Percentiles rank a stretch among this genome's conserved stretches.
Evolutionary conservation across 1,140 invertebrate genomes (phyloP).

Genomic region (Drosophila kanapiae): DNA sequence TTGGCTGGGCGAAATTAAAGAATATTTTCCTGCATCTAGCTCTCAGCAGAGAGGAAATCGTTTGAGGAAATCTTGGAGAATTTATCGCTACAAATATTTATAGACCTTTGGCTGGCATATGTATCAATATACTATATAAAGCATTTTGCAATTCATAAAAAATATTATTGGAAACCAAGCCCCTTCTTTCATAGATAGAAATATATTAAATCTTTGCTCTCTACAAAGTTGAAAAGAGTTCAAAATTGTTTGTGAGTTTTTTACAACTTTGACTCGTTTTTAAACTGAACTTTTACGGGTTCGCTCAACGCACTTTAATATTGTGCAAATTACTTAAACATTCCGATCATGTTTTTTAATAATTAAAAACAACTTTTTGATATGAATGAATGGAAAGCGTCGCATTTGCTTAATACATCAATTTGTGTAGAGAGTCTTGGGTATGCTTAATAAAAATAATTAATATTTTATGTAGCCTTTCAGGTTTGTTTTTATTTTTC

Average conservation of each 20-base stretch:
- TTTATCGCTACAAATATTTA: constrained; percentile 28
- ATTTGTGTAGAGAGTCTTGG: neutral
- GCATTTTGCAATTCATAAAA: constrained; percentile 26
- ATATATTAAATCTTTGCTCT: neutral
- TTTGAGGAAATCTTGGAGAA: constrained; percentile 20
- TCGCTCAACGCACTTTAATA: constrained; percentile 23
- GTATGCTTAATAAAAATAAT: neutral
- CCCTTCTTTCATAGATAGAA: constrained; percentile 9
- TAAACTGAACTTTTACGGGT: constrained; percentile 6
- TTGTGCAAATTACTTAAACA: constrained; percentile 22
- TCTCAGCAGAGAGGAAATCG: constrained; percentile 10
- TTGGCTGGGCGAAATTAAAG: constrained; percentile 21
- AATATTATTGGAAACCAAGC: constrained; percentile 17
- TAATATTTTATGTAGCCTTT: too few relatives aligned
- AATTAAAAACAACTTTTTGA: constrained; percentile 24
- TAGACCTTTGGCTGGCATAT: constrained; percentile 12
- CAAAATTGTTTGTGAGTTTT: constrained; percentile 14
- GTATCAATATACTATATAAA: neutral
- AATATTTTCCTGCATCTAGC: constrained; percentile 21
- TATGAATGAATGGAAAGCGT: constrained; percentile 20
- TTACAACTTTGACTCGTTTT: constrained; percentile 13
- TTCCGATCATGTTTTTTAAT: constrained; percentile 23
- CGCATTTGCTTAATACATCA: constrained; percentile 3
- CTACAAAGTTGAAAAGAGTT: constrained; percentile 20
- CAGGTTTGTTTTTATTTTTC: neutral